Conservation (phyloP, 2,888 invertebrate genomes). For the Ypsolopha scabrella region DNA sequence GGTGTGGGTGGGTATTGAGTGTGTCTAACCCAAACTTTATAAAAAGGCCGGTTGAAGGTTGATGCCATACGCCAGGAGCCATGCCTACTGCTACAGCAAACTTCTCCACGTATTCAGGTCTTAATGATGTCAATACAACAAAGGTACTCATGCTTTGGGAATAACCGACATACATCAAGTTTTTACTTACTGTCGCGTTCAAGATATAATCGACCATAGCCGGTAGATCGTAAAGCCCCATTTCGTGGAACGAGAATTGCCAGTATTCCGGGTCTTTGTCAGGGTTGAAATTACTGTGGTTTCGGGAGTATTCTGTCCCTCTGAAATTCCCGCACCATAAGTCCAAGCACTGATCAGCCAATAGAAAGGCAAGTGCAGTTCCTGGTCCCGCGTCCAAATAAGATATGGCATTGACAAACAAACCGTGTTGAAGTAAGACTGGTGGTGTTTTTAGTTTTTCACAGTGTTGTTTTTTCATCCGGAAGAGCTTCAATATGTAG, state of each 20-base stretch:
- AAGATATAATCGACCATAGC: background rate
- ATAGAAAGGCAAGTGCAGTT: background rate
- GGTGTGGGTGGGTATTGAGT: too few species aligned
- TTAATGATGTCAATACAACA: background rate
- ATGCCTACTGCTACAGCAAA: background rate
- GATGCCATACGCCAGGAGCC: background rate
- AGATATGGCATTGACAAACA: background rate
- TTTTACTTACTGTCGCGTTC: background rate
- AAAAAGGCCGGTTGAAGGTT: background rate
- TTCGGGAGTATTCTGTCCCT: background rate
- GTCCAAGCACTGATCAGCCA: background rate
- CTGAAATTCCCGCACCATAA: background rate
- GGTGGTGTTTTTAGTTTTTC: background rate
- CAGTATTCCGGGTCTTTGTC: constrained; percentile 1
- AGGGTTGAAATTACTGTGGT: background rate
- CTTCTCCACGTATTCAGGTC: background rate
- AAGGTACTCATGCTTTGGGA: background rate
- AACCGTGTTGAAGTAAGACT: background rate
- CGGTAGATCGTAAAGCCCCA: constrained; percentile 1
- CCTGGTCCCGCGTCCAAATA: background rate
- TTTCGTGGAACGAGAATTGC: background rate
- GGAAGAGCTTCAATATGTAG: constrained; percentile 22
- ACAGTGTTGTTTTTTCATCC: constrained; percentile 10
- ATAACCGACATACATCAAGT: background rate
- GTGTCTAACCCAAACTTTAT: too few species aligned